Conservation (phyloP, 2,888 invertebrate species). For the Sthenelais limicola region DNA sequence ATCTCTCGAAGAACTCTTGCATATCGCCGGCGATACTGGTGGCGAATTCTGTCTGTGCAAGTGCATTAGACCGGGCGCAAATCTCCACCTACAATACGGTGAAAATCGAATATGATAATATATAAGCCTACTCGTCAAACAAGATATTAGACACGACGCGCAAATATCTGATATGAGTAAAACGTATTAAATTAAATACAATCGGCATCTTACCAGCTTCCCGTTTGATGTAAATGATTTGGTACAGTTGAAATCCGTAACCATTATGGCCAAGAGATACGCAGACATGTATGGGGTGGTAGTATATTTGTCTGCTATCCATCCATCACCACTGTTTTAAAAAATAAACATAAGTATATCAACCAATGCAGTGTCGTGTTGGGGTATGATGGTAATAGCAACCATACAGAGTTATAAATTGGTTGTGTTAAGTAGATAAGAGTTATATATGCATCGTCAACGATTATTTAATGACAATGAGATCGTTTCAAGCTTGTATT, state of each 20-base stretch:
- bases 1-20: constrained; percentile 84
- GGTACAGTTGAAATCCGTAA: constrained; percentile 51
- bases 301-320: constrained; percentile 50
- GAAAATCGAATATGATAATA: too few species aligned
- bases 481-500: too few species aligned
- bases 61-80: constrained; percentile 76
- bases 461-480: too few species aligned
- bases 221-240: constrained; percentile 23
- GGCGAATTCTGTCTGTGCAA: constrained; percentile 81
- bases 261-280: constrained; percentile 51
- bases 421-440: too few species aligned
- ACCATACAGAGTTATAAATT: too few species aligned
- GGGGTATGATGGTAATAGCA: not conserved
- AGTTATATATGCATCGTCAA: too few species aligned
- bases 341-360: not conserved
- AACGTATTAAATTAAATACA: too few species aligned
- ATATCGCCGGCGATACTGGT: constrained; percentile 76
- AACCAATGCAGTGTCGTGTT: not conserved
- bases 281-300: constrained; percentile 52
- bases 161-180: too few species aligned
- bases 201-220: constrained; percentile 8
- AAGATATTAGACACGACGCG: too few species aligned
- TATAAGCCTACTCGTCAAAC: too few species aligned
- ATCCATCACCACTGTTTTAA: constrained; percentile 40
- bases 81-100: constrained; percentile 75